Base-by-base conservation (phyloP, 2,113 vertebrate species). In the Riparia riparia region DNA sequence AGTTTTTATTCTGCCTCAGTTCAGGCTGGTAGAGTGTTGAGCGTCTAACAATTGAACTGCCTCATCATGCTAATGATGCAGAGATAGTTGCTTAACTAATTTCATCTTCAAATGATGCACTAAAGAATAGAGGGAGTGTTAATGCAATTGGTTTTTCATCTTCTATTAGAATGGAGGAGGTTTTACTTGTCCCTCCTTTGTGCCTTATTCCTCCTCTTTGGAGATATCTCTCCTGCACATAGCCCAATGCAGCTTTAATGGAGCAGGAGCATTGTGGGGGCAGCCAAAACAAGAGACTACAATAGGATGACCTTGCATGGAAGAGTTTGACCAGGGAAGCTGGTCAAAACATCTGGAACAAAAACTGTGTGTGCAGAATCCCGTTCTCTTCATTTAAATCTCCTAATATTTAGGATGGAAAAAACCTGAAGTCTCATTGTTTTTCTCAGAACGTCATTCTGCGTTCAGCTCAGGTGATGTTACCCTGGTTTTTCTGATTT, bases 391-490 rank as follows among this genome's bases (percentile, higher is more conserved):
- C 32, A 54, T 6, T 42, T 63, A 47, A 73, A 19, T 0, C 41
- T 93, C 47, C 14, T 73, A 64, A 34, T 73, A 63, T 15, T 86
- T 82, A 45, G 16, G 31, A 44, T 50, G 6, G 10, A 93, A 70
- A 88, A 45, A 22, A 12, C 0, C 0, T 37, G 10, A 76, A 82
- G 51, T 42, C 15, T 86, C 34, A 61, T 2, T 72, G 29, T 16
- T 90, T 17, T 77, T 65, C 57, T 92, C 42, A 77, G 56, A 57
- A 80, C 54, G 54, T 50, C 25, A 47, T 82, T 92, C 45, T 86
- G 39, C 17, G 78, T 90, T 92, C 88, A 89, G 14, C 22, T 86
- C 25, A 82, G 56, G 41, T n/a, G n/a, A n/a, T n/a, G n/a, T n/a
- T n/a, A n/a, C n/a, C n/a, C n/a, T n/a, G n/a, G n/a, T n/a, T n/a